Conservation (phyloP, 2,113 vertebrate species). For the Geococcyx californianus region DNA sequence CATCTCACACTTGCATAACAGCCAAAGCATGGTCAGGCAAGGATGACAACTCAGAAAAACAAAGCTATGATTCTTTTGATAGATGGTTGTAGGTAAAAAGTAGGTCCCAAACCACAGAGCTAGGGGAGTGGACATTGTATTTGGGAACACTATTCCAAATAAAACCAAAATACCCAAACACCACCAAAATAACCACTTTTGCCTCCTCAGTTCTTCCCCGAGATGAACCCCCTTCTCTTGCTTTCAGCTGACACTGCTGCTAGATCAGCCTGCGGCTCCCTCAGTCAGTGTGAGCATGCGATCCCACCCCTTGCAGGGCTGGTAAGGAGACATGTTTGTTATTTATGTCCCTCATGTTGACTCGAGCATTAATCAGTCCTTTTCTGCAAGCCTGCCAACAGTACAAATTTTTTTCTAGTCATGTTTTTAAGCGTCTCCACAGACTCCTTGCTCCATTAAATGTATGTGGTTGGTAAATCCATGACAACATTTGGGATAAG, state of each 20-base stretch:
- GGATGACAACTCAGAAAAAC: not conserved
- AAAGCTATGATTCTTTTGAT: not conserved
- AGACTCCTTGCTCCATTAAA: not conserved
- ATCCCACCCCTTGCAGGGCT: not conserved
- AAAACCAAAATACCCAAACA: not conserved
- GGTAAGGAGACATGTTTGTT: not conserved
- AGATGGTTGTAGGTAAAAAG: not conserved
- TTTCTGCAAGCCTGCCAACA: not conserved
- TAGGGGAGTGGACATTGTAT: not conserved
- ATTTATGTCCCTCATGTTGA: not conserved
- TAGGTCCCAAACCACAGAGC: not conserved
- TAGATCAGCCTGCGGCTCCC: not conserved
- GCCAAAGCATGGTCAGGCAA: not conserved
- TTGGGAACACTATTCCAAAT: not conserved
- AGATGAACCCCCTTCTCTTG: not conserved
- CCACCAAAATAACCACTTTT: not conserved
- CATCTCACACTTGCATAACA: accelerated
- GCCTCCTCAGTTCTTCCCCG: not conserved
- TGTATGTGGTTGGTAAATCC: not conserved
- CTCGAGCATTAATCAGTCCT: not conserved
- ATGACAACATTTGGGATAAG: not conserved
- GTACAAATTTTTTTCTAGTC: not conserved
- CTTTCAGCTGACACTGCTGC: not conserved
- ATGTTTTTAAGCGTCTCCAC: not conserved
- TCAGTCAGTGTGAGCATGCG: not conserved